phyloP scores from a whole-genome alignment of 2,888 invertebrate genomes.

The Homarus gammarus region DNA sequence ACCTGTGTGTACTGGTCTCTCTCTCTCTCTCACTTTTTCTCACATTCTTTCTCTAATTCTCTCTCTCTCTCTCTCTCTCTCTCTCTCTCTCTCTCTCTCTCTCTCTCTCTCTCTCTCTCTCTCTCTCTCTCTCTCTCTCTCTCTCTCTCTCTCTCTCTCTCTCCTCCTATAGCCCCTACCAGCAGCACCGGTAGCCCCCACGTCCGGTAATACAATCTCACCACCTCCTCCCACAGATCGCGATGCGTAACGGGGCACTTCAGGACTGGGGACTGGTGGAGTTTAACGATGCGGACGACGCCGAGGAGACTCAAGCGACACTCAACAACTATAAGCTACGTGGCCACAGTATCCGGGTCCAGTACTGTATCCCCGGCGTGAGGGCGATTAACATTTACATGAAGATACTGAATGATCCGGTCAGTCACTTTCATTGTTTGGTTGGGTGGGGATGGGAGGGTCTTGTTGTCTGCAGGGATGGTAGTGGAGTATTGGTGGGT shows the following conservation, averaged over 20 bases:
- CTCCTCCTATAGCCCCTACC: no score
- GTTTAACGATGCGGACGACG: constrained; percentile 80
- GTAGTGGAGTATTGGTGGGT: neutral
- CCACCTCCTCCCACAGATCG: constrained; percentile 79
- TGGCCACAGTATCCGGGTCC: constrained; percentile 80
- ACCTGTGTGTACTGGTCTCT: no score
- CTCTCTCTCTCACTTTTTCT: no score
- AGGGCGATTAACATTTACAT: constrained; percentile 81
- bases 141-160: no score
- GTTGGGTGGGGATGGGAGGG: neutral
- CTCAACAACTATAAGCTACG: constrained; percentile 79
- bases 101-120: no score
- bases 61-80: no score
- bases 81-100: no score
- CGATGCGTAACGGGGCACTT: constrained; percentile 81
- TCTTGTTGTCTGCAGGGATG: neutral
- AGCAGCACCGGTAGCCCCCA: neutral
- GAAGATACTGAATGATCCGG: constrained; percentile 80
- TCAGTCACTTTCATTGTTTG: constrained; percentile 72
- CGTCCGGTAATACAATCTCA: neutral
- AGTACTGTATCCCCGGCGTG: constrained; percentile 82
- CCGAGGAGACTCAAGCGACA: constrained; percentile 79
- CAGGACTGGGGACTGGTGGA: constrained; percentile 82
- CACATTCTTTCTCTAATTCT: no score
- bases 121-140: no score